phyloP scores from a whole-genome alignment of 2,797 vertebrate genomes.

The Pteronotus mesoamericanus region DNA sequence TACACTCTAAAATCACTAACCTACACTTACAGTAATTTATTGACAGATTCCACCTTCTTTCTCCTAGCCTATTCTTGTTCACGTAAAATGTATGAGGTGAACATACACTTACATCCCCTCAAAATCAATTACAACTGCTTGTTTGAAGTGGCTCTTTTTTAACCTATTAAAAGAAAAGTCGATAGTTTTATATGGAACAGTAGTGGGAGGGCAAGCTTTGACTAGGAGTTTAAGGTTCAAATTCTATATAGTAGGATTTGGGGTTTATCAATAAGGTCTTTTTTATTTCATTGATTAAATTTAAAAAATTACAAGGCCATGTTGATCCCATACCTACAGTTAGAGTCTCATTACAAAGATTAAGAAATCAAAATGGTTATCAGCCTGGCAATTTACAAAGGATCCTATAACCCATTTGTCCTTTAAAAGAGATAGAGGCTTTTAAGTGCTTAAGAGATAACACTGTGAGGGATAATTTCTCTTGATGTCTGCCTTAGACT shows the following conservation, averaged over 20 bases:
- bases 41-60: neutral
- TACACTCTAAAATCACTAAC: neutral
- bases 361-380: constrained; percentile 24
- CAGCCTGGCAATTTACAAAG: neutral
- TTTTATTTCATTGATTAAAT: neutral
- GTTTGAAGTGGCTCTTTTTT: neutral
- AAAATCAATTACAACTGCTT: neutral
- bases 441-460: constrained; percentile 16
- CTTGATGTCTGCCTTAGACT: neutral
- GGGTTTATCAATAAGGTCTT: neutral
- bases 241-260: neutral
- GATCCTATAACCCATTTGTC: neutral
- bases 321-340: neutral
- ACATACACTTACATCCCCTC: neutral
- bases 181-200: neutral
- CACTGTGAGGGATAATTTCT: neutral
- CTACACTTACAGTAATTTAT: neutral
- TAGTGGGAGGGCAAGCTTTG: neutral
- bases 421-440: neutral
- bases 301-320: neutral
- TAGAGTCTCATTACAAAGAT: neutral
- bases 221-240: neutral
- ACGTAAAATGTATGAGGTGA: neutral
- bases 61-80: neutral
- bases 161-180: neutral